Conservation (phyloP, 2,888 invertebrate genomes). For the Megaustenia siamemsis region DNA sequence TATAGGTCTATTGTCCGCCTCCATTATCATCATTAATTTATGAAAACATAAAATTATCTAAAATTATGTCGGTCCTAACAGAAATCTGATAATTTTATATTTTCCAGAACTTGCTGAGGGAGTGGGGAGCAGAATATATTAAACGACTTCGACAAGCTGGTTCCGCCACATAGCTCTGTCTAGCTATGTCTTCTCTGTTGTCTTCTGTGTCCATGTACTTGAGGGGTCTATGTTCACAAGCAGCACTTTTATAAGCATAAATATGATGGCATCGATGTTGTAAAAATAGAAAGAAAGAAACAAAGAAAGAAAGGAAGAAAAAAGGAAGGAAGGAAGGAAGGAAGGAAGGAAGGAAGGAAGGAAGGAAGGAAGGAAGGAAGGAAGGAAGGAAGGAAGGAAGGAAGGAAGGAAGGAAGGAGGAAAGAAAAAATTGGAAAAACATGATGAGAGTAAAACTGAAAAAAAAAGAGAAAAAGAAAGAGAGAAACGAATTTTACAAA, state of each 20-base stretch:
- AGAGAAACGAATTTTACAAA: background rate
- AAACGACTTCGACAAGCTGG: conserved; percentile 65
- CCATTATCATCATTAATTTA: background rate
- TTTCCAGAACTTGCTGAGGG: conserved; percentile 69
- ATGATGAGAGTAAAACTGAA: background rate
- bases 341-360: background rate
- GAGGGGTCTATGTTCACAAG: background rate
- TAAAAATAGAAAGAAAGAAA: background rate
- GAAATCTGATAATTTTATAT: background rate
- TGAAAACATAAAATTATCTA: background rate
- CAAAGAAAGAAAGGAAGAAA: background rate
- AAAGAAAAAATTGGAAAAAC: background rate
- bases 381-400: background rate
- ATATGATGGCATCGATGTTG: background rate
- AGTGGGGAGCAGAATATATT: conserved; percentile 75
- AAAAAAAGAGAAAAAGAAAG: background rate
- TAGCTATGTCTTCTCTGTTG: background rate
- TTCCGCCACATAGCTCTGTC: background rate
- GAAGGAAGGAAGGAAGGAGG: background rate
- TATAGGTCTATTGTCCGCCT: background rate
- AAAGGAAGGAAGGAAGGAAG: background rate
- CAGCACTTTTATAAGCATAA: background rate
- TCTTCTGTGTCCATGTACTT: background rate
- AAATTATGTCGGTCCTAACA: background rate
- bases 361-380: background rate